Conservation (phyloP, 2,797 vertebrate species). For the Hippopotamyrus pictus region DNA sequence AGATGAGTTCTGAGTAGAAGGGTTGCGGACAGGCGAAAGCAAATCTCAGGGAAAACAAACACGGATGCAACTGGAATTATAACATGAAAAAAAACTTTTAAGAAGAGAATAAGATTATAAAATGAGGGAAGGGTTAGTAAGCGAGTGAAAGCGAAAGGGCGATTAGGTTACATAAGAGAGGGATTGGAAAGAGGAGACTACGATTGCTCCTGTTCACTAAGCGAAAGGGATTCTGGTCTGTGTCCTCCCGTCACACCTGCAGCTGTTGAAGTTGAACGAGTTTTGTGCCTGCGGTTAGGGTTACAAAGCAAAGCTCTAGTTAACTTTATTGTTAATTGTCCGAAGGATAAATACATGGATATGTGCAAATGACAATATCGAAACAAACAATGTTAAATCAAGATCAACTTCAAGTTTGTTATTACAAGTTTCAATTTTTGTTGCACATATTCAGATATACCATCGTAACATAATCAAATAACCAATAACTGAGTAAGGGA, state of each 20-base stretch:
- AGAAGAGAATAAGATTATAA: neutral
- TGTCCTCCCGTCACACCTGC: neutral
- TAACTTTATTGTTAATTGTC: neutral
- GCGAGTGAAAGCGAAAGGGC: neutral
- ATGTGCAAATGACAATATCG: neutral
- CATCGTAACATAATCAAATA: neutral
- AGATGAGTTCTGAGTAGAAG: conserved; percentile 52
- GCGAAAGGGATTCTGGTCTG: neutral
- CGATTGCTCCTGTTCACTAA: neutral
- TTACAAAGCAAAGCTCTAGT: neutral
- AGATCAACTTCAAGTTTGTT: neutral
- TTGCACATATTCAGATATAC: neutral
- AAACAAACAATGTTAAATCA: neutral
- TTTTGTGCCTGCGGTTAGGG: neutral
- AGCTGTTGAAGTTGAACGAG: neutral
- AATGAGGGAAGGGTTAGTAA: neutral
- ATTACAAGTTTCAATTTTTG: neutral
- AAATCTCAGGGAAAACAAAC: neutral
- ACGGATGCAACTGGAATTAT: neutral
- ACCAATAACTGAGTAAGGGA: neutral
- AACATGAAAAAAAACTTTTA: neutral
- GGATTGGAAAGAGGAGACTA: neutral
- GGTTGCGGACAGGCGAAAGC: conserved; percentile 36
- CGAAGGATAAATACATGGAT: neutral
- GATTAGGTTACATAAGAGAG: neutral